Conservation (phyloP, 2,888 invertebrate genomes). For the Synanthedon tipuliformis region DNA sequence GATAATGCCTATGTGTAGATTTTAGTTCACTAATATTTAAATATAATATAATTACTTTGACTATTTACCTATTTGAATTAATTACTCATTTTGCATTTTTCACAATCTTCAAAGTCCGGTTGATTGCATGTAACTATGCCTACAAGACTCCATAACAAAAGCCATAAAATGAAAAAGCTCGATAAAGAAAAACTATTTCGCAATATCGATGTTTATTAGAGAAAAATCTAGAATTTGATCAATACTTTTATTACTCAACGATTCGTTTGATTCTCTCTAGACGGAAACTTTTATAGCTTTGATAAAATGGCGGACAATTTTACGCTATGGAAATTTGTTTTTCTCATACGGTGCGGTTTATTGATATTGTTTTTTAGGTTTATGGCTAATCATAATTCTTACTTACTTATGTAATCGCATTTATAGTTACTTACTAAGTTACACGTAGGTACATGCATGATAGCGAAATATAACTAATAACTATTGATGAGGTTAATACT, state of each 20-base stretch:
- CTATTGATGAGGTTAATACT: too few relatives aligned
- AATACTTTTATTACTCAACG: slow-evolving; percentile 26
- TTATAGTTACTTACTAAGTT: too few relatives aligned
- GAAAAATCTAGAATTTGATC: slow-evolving; percentile 9
- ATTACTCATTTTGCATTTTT: not conserved
- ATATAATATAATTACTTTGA: too few relatives aligned
- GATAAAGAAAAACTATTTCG: slow-evolving; percentile 25
- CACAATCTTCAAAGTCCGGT: not conserved
- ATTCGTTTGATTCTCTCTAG: slow-evolving; percentile 21
- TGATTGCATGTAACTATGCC: slow-evolving; percentile 1
- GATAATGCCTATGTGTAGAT: too few relatives aligned
- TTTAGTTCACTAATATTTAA: too few relatives aligned
- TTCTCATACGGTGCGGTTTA: slow-evolving; percentile 7
- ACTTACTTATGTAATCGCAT: too few relatives aligned
- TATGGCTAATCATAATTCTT: not conserved
- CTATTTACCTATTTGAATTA: too few relatives aligned
- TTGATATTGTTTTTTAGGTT: not conserved
- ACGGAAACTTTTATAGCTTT: slow-evolving; percentile 32
- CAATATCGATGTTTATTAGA: slow-evolving; percentile 6
- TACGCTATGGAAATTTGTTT: slow-evolving; percentile 42
- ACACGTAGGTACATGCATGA: too few relatives aligned
- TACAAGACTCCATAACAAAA: slow-evolving; percentile 11
- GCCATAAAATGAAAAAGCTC: slow-evolving; percentile 22
- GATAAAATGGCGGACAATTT: slow-evolving; percentile 56
- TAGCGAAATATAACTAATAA: too few relatives aligned